Conservation (phyloP, 2,113 vertebrate species). For the Pygoscelis adeliae region DNA sequence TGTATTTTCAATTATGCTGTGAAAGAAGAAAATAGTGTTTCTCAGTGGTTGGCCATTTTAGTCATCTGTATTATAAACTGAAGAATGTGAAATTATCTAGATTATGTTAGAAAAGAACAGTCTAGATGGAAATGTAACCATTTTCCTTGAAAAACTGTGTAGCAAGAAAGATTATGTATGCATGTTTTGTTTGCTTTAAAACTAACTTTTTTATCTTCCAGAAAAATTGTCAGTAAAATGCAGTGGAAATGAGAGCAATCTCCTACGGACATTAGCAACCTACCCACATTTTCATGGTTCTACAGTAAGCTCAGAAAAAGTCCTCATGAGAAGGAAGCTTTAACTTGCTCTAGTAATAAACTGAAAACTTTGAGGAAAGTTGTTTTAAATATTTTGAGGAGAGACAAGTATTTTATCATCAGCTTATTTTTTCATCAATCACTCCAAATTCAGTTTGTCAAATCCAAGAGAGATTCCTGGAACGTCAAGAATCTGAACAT, state of each 20-base stretch:
- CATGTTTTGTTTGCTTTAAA: neutral
- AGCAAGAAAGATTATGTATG: neutral
- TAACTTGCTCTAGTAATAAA: neutral
- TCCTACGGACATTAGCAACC: neutral
- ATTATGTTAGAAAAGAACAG: neutral
- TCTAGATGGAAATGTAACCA: neutral
- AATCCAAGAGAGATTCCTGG: constrained; percentile 31
- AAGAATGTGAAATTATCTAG: neutral
- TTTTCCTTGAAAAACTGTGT: neutral
- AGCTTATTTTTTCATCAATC: neutral
- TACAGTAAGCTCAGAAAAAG: neutral
- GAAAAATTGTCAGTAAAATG: neutral
- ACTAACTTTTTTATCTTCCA: neutral
- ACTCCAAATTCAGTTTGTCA: neutral
- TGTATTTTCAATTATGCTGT: neutral
- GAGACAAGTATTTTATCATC: neutral
- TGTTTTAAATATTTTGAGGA: neutral
- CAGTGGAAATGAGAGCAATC: neutral
- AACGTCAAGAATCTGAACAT: constrained; percentile 28
- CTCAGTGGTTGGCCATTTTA: neutral
- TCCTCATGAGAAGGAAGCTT: neutral
- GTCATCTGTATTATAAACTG: neutral
- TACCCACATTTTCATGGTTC: neutral
- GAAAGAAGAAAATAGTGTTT: neutral
- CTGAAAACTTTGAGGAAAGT: neutral